A percentile compares a stretch with the other conserved stretches of the same genome.
These are phyloP conservation scores for Strongylocentrotus purpuratus DNA, from an alignment of 35 echinoderm and acorn worm genomes.

Conservation along the genomic window DNA sequence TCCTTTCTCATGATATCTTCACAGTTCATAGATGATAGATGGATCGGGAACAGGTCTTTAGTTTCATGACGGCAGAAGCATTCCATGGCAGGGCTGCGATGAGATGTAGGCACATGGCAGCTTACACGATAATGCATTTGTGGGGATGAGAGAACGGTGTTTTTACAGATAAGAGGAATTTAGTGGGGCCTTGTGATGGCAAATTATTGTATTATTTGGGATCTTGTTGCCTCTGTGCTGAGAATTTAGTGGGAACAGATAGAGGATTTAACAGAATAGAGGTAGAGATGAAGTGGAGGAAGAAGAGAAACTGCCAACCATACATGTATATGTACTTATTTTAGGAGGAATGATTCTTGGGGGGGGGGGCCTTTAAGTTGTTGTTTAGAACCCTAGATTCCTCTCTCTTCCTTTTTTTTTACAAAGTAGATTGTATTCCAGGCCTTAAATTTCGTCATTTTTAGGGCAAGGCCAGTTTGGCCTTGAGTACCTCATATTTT, in stretches of 20 bases:
- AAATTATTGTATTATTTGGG: neutral
- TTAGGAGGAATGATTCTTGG: no score
- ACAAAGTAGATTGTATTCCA: no score
- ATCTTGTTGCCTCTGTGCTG: neutral
- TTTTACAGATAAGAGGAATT: slow-evolving; percentile 16
- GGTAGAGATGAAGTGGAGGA: neutral
- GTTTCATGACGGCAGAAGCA: neutral
- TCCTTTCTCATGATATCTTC: slow-evolving; percentile 13
- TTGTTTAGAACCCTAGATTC: no score
- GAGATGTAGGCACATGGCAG: slow-evolving; percentile 11
- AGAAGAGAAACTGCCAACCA: neutral
- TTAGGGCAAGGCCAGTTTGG: no score
- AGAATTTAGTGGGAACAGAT: neutral
- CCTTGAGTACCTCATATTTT: no score
- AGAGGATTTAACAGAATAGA: neutral
- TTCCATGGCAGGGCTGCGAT: neutral
- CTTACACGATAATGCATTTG: neutral
- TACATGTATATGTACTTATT: no score
- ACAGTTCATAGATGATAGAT: slow-evolving; percentile 31
- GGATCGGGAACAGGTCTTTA: slow-evolving; percentile 28
- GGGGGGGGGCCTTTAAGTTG: no score
- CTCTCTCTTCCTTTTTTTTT: no score
- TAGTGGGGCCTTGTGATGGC: neutral
- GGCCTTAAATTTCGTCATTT: no score
- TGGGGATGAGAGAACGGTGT: neutral